Percentiles rank a stretch among this genome's conserved stretches.
Evolutionary conservation across 2,797 vertebrate species (phyloP).

Genomic region (Enteromius trimaculatus): DNA sequence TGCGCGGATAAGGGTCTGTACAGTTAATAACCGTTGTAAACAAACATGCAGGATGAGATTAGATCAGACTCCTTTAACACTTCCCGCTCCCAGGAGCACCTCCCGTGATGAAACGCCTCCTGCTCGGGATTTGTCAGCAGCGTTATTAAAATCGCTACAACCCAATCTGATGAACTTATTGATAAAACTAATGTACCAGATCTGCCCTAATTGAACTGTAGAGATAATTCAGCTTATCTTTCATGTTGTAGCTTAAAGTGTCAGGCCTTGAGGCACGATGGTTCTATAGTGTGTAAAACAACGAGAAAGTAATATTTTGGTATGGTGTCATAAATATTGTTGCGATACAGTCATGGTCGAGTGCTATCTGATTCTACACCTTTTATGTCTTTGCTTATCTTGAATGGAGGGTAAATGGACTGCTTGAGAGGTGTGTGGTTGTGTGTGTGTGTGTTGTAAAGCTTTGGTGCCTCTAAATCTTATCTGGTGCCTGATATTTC

Average conservation of each 20-base stretch:
- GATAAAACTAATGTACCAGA: conserved; percentile 63
- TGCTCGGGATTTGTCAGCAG: conserved; percentile 43
- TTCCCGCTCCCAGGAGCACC: conserved; percentile 29
- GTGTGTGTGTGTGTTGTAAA: conserved; percentile 1
- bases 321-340: conserved; percentile 49
- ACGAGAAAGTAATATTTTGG: conserved; percentile 37
- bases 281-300: conserved; percentile 44
- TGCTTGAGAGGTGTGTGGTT: background rate
- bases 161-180: conserved; percentile 57
- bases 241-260: conserved; percentile 35
- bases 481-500: background rate
- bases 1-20: background rate
- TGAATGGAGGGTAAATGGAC: conserved; percentile 18
- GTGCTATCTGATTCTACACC: conserved; percentile 20
- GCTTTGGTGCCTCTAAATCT: background rate
- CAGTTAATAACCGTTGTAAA: conserved; percentile 38
- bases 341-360: conserved; percentile 36
- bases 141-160: conserved; percentile 49
- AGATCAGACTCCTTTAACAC: conserved; percentile 44
- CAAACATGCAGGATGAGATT: conserved; percentile 44
- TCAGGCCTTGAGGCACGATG: conserved; percentile 7
- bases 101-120: conserved; percentile 49
- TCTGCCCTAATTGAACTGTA: conserved; percentile 60
- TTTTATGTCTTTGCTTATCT: conserved; percentile 35
- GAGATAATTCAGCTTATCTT: conserved; percentile 57